phyloP scores from a whole-genome alignment of 2,797 vertebrate genomes.

The Ibycter americanus region DNA sequence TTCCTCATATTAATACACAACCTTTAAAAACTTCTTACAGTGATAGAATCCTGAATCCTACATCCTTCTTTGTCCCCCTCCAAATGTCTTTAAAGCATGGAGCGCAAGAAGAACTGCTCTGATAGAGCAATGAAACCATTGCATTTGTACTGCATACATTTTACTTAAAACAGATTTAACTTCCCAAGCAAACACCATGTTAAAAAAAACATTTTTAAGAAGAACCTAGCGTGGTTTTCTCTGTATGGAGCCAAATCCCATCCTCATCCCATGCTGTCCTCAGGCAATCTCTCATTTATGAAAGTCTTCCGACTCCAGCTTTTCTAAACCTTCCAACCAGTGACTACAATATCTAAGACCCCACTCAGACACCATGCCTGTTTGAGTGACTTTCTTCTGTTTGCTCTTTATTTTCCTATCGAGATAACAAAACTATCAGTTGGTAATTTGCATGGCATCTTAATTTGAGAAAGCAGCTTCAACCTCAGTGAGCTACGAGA shows the following conservation, averaged over 20 bases:
- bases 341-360: background rate
- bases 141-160: background rate
- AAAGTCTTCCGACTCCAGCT: background rate
- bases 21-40: background rate
- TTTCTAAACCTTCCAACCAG: background rate
- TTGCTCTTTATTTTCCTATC: background rate
- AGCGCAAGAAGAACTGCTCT: background rate
- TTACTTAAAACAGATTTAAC: background rate
- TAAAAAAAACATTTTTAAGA: conserved; percentile 39
- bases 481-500: background rate
- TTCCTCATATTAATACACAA: background rate
- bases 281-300: background rate
- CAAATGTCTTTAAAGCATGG: background rate
- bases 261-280: conserved; percentile 3
- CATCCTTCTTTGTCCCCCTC: background rate
- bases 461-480: background rate
- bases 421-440: background rate
- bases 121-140: background rate
- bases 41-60: background rate
- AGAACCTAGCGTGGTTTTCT: background rate
- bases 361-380: background rate
- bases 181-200: background rate
- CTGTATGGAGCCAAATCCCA: background rate
- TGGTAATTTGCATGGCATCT: background rate
- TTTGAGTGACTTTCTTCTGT: background rate